Conservation (phyloP, 1,140 invertebrate species). For the Heliconius hermathena region DNA sequence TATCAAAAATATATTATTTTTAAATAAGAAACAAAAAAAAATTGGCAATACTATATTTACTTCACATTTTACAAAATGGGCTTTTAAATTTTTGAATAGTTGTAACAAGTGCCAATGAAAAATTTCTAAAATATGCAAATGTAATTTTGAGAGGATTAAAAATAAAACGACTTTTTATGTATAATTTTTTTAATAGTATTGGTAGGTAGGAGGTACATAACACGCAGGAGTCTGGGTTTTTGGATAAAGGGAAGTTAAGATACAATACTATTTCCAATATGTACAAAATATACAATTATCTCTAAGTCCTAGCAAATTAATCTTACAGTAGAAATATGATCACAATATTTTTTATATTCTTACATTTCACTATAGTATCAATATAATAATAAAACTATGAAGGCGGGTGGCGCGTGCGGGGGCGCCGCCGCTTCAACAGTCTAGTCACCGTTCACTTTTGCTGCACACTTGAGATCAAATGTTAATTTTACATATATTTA, state of each 20-base stretch:
- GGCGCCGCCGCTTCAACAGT: slow-evolving; percentile 65
- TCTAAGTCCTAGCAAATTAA: slow-evolving; percentile 76
- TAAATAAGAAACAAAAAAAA: neutral
- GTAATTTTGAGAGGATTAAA: neutral
- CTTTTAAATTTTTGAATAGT: too few species aligned
- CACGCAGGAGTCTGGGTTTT: slow-evolving; percentile 82
- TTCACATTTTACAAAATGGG: neutral
- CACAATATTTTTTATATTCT: slow-evolving; percentile 79
- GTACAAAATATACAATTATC: slow-evolving; percentile 83
- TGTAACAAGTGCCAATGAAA: too few species aligned
- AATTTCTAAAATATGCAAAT: too few species aligned
- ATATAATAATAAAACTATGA: slow-evolving; percentile 45
- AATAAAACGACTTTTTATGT: slow-evolving; percentile 68
- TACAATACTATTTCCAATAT: slow-evolving; percentile 83
- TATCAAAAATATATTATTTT: neutral
- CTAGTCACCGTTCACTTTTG: slow-evolving; percentile 74
- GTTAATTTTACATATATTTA: slow-evolving; percentile 76
- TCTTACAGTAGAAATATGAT: slow-evolving; percentile 81
- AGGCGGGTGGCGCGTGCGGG: slow-evolving; percentile 45
- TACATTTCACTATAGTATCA: slow-evolving; percentile 61
- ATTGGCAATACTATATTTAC: too few species aligned
- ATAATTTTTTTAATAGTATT: slow-evolving; percentile 83
- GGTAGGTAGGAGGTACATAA: slow-evolving; percentile 83
- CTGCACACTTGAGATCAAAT: slow-evolving; percentile 82
- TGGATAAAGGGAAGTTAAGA: slow-evolving; percentile 80